Percentiles rank a stretch among this genome's conserved stretches.
These are phyloP conservation scores for Silurus aristotelis DNA, from an alignment of 2,797 vertebrate species.

Conservation along the genomic window DNA sequence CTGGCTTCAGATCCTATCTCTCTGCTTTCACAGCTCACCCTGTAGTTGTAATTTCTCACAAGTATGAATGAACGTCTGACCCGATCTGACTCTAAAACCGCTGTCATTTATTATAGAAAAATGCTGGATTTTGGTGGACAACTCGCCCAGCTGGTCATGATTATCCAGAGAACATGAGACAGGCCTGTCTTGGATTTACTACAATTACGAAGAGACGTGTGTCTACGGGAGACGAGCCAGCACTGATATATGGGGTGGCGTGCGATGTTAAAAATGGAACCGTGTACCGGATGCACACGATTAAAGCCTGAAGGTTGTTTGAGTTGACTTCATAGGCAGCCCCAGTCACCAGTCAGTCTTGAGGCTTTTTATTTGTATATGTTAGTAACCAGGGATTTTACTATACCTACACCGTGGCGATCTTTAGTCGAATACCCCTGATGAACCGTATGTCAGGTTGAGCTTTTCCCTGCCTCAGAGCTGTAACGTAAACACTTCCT, in stretches of 20 bases:
- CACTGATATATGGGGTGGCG: neutral
- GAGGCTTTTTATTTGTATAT: too few relatives aligned
- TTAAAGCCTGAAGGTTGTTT: neutral
- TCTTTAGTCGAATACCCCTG: neutral
- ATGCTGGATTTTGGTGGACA: neutral
- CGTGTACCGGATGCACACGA: neutral
- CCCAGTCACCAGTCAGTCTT: neutral
- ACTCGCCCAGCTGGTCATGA: slow-evolving; percentile 12
- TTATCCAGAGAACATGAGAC: neutral
- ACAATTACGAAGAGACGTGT: neutral
- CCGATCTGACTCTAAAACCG: neutral
- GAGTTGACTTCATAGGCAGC: neutral
- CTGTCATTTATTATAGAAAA: neutral
- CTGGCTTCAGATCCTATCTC: neutral
- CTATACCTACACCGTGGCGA: neutral
- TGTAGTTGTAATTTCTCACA: neutral
- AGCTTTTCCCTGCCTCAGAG: neutral
- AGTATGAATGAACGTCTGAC: neutral
- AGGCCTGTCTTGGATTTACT: neutral
- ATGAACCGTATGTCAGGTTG: neutral
- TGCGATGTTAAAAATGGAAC: slow-evolving; percentile 8
- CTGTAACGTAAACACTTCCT: neutral
- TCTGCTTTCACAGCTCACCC: neutral
- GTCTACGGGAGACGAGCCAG: slow-evolving; percentile 7
- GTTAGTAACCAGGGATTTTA: too few relatives aligned